phyloP scores from a whole-genome alignment of 1,140 invertebrate genomes.

The Pseudomyrmex concolor region DNA sequence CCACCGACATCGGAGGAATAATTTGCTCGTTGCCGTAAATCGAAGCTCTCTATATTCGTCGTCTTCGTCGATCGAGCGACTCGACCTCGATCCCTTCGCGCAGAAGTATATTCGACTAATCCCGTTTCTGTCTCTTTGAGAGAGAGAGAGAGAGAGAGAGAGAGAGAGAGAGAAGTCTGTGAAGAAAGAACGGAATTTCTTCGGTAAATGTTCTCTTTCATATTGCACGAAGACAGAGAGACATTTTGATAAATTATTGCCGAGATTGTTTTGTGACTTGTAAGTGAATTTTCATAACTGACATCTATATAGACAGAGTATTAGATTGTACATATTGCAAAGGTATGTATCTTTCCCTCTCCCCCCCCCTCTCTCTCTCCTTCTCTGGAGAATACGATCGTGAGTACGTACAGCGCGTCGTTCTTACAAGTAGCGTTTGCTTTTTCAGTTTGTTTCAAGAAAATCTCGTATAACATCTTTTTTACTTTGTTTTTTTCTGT shows the following conservation, averaged over 20 bases:
- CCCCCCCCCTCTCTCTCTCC: no score
- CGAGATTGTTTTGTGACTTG: background rate
- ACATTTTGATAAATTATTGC: background rate
- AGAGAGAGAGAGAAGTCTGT: no score
- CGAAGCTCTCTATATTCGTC: constrained; percentile 20
- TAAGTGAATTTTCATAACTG: no score
- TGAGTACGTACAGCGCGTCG: no score
- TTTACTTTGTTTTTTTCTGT: background rate
- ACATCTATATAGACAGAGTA: no score
- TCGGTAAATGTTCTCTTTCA: background rate
- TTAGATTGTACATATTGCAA: no score
- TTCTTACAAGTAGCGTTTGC: no score
- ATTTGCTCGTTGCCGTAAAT: constrained; percentile 36
- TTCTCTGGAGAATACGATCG: no score
- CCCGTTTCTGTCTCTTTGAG: background rate
- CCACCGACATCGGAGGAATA: constrained; percentile 40
- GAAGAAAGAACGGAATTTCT: background rate
- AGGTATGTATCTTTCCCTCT: no score
- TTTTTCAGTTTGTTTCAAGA: no score
- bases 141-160: no score
- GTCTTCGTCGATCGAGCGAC: constrained; percentile 17
- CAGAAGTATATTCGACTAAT: constrained; percentile 3
- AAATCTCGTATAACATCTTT: background rate
- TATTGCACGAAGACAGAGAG: no score
- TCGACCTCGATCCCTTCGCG: background rate